Base-by-base conservation (phyloP, 2,888 invertebrate species). In the Chaetoderma sp. region DNA sequence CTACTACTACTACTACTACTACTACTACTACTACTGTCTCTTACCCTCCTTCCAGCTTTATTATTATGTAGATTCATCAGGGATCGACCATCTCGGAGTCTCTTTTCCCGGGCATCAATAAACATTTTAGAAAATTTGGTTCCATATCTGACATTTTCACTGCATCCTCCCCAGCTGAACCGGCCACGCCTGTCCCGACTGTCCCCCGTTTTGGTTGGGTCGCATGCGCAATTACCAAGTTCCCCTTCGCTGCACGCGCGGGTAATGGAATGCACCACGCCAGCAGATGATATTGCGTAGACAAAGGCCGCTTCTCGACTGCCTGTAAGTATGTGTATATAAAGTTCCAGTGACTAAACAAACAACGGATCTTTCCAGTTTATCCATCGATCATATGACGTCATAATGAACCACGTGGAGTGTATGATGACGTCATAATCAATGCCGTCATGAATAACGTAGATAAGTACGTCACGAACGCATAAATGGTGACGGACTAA, bases 31-130 rank as follows among this genome's bases (percentile, higher is more conserved):
- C n/a, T n/a, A n/a, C n/a, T n/a, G 13, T 28, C 25, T 64, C 91
- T 89, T 89, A 97, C 96, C 91, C 96, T 90, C 83, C 98, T 89
- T 6, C 98, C 98, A 50, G 96, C 98, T 86, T 98, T 96, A 86
- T 98, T 98, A 88, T 98, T 98, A 86, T 98, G 97, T 58, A 98
- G 89, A 80, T 98, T 98, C 96, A 98, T 98, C 71, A 97, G 89
- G 76, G 93, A 92, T 33, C 94, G 89, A 1, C 95, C 96, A 70
- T 84, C 84, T 58, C 80, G 72, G 18, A 78, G 77, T 65, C 74
- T 78, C 49, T 88, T 85, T 85, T 98, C 98, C 66, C 94, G 90
- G 65, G 96, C 92, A 88, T 98, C 98, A 69, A 98, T 93, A 85
- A 98, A 98, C 79, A 93, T 93, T 86, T 94, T 93, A 1, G 96